Evolutionary conservation across 1,140 invertebrate genomes (phyloP), one percentile per base, ranked within the genome.

Genomic region (Drosophila willistoni): DNA sequence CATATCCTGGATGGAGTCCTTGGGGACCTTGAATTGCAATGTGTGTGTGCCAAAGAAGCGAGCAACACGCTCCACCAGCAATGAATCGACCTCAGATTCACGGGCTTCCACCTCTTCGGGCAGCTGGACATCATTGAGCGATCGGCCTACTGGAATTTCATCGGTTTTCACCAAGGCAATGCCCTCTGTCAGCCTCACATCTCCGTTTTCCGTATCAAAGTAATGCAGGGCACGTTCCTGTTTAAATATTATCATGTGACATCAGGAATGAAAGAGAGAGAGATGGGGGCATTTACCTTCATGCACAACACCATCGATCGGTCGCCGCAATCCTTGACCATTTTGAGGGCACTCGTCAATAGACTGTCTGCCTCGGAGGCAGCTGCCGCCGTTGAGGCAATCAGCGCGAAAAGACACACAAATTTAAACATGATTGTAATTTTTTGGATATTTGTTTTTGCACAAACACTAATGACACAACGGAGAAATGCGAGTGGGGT

Each of bases 11-110:
- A 96, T 93, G 68, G 95, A 93, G 22, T 94, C 94, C 67, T 94
- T 94, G 22, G 96, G 96, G 12, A 96, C 92, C 90, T 95, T 96
- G 71, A 97, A 94, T 90, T 97, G 96, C 51, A 97, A 93, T 13
- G 96, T 96, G 91, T 96, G 96, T 62, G 95, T 95, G 72, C 95
- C 94, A 57, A 97, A 93, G 93, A 96, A 96, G 68, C 95, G 94
- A 66, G 95, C 94, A 34, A 96, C 94, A 51, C 95, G 94, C 78
- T 97, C 96, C 19, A 96, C 92, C 33, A 97, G 93, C 59, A 96
- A 94, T n/a, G 94, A 94, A 77, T 97, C 96, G 4, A 97, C 94
- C 61, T 95, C 95, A n/a, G 95, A 93, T 92, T 97, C 96, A 68
- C 95, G 94, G 13, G 95, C 95, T 76, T 95, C 94, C 14, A 94